Evolutionary conservation across 2,888 invertebrate species (phyloP), one percentile per base, ranked within the genome.

Genomic region (Eugnorisma glareosa): DNA sequence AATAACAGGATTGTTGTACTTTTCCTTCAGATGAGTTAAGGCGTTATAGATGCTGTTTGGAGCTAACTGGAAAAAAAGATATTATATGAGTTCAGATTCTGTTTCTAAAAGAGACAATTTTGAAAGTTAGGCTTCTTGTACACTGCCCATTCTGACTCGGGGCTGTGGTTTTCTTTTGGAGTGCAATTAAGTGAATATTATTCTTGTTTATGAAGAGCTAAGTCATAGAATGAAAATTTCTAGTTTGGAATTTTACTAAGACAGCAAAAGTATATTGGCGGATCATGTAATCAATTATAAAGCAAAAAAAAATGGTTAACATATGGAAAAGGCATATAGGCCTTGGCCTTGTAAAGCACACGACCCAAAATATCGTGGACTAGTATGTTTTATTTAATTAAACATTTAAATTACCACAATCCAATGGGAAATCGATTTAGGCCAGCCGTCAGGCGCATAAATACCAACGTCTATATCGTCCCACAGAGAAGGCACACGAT

Each of bases 11-110:
- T 97, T 95, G 43, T 96, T 95, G 89, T 97, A 97, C 75, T 93
- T 94, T 2, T 91, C 86, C 54, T 94, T 94, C 1, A 97, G 89
- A 78, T 97, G 96, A 7, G 94, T 96, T 1, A 98, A 89, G 1
- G 97, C 86, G 75, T 97, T 97, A 81, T 94, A 93, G 51, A 98
- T 94, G 35, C 97, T 97, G 94, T 97, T 95, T 0, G 98, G 97
- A 18, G 97, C 96, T 37, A 95, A 93, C 97, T 96, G 91, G 67
- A 63, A 63, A 72, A 57, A 57, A 63, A 13, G n/a, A 51, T 2
- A 51, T 11, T 3, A 45, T 43, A 18, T 51, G 24, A 51, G 3
- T 24, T 24, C 24, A 21, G 10, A 3, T 51, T 1, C 2, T 18
- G 2, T 51, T 51, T 51, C 10, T 24, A 51, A 24, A 10, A 51